Percentiles rank a stretch among this genome's conserved stretches.
phyloP scores from a whole-genome alignment of 2,888 invertebrate species.

The Phaedon cochleariae region DNA sequence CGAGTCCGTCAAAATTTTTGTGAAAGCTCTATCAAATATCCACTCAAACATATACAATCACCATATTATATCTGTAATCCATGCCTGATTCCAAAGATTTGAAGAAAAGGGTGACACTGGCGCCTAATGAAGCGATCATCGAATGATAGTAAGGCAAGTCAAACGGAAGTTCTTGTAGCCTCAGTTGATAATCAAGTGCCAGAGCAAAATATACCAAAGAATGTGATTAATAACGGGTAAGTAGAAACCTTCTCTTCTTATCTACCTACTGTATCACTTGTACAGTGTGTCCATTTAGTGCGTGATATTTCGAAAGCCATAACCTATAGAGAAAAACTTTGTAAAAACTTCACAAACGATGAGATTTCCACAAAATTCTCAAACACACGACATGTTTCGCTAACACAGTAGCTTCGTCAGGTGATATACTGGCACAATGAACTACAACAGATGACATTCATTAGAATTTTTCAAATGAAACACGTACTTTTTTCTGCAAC shows the following conservation, averaged over 20 bases:
- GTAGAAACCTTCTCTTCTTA: not conserved
- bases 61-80: not conserved
- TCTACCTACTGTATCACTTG: no score
- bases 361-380: no score
- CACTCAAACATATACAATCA: not conserved
- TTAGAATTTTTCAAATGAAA: no score
- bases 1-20: not conserved
- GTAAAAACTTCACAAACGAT: no score
- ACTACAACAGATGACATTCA: no score
- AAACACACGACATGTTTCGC: no score
- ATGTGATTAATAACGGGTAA: not conserved
- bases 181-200: not conserved
- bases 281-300: no score
- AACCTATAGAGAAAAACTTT: no score
- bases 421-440: no score
- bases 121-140: not conserved
- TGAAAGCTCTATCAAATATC: not conserved
- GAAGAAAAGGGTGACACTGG: not conserved
- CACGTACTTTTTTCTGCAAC: no score
- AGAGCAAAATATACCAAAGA: not conserved
- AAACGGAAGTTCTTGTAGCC: not conserved
- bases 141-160: not conserved
- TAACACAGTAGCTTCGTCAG: no score
- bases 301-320: no score
- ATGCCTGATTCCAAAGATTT: not conserved